Evolutionary conservation across 2,113 vertebrate genomes (phyloP).

Genomic region (rabbit (Oryctolagus cuniculus)): mOryCun1.1 NC_091453.1:32383001-32383500

Average conservation of each 20-base stretch:
- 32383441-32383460: background rate
- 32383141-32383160: background rate
- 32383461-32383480: no score
- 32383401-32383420: background rate
- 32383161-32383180: no score
- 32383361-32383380: no score
- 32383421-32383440: conserved; percentile 7
- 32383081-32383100: background rate
- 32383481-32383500: background rate
- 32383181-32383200: no score
- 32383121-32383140: background rate
- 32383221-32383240: background rate
- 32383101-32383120: conserved; percentile 20
- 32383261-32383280: no score
- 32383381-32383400: no score
- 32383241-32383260: no score
- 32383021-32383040: background rate
- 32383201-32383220: background rate
- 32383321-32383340: no score
- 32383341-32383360: no score
- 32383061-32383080: background rate
- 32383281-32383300: no score
- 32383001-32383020: conserved; percentile 12
- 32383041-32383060: background rate
- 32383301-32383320: no score